A percentile compares a stretch with the other conserved stretches of the same genome.
Conservation (phyloP, 1,140 invertebrate genomes). For the Manduca sexta region DNA sequence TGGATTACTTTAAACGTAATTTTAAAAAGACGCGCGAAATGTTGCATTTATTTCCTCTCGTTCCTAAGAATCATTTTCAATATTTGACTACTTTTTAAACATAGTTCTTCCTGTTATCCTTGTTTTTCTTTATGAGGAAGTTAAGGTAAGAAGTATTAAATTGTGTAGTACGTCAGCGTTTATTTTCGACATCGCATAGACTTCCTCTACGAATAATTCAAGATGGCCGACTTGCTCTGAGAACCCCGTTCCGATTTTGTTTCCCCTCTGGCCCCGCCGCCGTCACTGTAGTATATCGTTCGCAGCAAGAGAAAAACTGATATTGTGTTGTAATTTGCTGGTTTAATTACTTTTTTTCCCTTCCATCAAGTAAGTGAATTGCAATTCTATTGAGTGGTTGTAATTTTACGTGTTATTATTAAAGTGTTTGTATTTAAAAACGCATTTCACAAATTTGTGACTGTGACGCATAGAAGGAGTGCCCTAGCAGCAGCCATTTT, state of each 20-base stretch:
- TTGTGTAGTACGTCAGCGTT: too few relatives aligned
- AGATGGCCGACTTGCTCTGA: conserved; percentile 51
- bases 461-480: conserved; percentile 74
- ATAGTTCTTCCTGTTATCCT: too few relatives aligned
- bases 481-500: conserved; percentile 73
- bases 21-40: too few relatives aligned
- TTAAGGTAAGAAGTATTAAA: too few relatives aligned
- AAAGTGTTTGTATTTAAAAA: conserved; percentile 39
- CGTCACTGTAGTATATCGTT: conserved; percentile 73
- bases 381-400: conserved; percentile 49
- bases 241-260: conserved; percentile 72
- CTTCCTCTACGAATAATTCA: conserved; percentile 28
- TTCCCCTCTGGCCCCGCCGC: conserved; percentile 71
- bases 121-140: too few relatives aligned
- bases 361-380: conserved; percentile 72
- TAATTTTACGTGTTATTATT: conserved; percentile 39
- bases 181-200: background rate
- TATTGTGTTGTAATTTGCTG: conserved; percentile 70
- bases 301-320: conserved; percentile 71
- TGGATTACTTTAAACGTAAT: too few relatives aligned
- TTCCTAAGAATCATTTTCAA: too few relatives aligned
- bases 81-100: too few relatives aligned
- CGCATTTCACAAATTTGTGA: conserved; percentile 48
- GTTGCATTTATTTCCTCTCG: too few relatives aligned
- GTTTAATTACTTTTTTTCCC: conserved; percentile 71